Conservation (phyloP, 2,113 vertebrate species). For the Anarrhichthys ocellatus region DNA sequence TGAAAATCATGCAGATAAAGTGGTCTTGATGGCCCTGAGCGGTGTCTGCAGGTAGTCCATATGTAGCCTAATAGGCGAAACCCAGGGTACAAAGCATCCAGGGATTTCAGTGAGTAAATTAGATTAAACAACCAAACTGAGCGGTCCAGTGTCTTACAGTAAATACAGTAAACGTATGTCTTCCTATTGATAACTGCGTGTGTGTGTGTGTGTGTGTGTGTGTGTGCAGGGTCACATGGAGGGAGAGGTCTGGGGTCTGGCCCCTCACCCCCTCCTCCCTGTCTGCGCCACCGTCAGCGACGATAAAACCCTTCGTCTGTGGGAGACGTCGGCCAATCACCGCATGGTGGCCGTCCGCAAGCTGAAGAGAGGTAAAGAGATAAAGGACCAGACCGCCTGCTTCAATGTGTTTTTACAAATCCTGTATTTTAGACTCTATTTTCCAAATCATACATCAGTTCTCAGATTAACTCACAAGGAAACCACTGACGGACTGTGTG, state of each 20-base stretch:
- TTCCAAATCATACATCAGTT: background rate
- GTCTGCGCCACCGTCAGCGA: slow-evolving; percentile 96
- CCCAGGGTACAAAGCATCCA: too few species aligned
- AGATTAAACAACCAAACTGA: too few species aligned
- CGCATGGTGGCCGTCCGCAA: slow-evolving; percentile 97
- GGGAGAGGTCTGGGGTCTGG: slow-evolving; percentile 96
- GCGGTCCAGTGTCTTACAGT: too few species aligned
- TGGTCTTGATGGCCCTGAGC: background rate
- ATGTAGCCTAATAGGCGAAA: too few species aligned
- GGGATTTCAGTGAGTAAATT: too few species aligned
- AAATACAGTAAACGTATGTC: too few species aligned
- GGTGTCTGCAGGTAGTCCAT: background rate
- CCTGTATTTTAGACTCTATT: background rate
- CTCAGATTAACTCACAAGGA: background rate
- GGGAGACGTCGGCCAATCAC: slow-evolving; percentile 95
- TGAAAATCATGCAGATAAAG: background rate
- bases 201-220: slow-evolving; percentile 25
- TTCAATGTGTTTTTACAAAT: too few species aligned
- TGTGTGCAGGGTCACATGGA: slow-evolving; percentile 93
- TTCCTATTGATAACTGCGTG: slow-evolving; percentile 4
- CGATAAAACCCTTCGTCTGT: slow-evolving; percentile 94
- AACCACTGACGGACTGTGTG: background rate
- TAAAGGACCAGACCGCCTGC: background rate
- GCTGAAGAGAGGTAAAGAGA: slow-evolving; percentile 91
- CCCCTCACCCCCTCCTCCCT: slow-evolving; percentile 91